A percentile compares a stretch with the other conserved stretches of the same genome.
phyloP scores from a whole-genome alignment of 2,888 invertebrate species.

The Drosophila anceps region DNA sequence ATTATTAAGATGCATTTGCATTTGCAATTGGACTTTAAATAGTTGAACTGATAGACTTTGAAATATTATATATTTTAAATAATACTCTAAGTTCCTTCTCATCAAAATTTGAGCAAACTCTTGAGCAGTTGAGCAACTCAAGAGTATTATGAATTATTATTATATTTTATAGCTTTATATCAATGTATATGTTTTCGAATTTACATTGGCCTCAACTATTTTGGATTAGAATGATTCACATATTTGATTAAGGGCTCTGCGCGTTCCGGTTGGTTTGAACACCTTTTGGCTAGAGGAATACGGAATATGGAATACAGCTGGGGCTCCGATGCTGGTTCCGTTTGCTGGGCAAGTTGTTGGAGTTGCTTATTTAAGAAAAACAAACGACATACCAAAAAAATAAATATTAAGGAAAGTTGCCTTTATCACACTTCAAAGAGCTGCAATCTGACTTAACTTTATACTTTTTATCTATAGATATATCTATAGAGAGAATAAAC shows the following conservation, averaged over 20 bases:
- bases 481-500: no score
- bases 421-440: no score
- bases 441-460: no score
- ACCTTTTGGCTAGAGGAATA: conserved; percentile 24
- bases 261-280: conserved; percentile 23
- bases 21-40: no score
- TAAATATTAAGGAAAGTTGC: no score
- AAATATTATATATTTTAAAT: neutral
- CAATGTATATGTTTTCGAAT: neutral
- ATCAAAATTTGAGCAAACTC: neutral
- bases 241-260: conserved; percentile 32
- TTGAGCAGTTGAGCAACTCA: neutral
- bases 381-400: no score
- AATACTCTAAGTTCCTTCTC: neutral
- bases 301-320: conserved; percentile 33
- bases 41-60: no score
- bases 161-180: neutral
- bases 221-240: conserved; percentile 17
- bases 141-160: neutral
- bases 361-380: no score
- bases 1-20: no score
- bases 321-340: conserved; percentile 12
- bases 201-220: conserved; percentile 19
- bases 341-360: conserved; percentile 45
- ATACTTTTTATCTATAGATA: no score